Base-by-base conservation (phyloP, 2,113 vertebrate species). In the Percina caprodes region DNA sequence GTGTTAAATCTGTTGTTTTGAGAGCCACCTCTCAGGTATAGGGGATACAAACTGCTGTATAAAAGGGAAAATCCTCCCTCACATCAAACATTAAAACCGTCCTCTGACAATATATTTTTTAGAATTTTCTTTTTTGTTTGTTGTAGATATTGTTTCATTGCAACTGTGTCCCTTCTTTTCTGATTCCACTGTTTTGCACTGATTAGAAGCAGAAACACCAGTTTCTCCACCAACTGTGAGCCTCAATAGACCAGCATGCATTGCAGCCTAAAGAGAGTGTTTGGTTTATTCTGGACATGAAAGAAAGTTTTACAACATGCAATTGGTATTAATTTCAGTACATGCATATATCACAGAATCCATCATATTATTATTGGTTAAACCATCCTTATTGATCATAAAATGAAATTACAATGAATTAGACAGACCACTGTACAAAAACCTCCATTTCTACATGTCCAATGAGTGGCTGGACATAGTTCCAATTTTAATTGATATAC, bases 1-100 rank as follows among this genome's bases (percentile, higher is more conserved):
- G 80, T 70, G 63, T 63, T 58, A 63, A 68, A 56, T 73, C 10
- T 73, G 90, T 85, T 85, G 80, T 81, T 71, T 9, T 51, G 56
- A 56, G 61, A 76, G 71, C 60, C 18, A 74, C 51, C 75, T 68
- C 68, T 54, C 54, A 90, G 86, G 89, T 89, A 62, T 15, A 2
- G 54, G 1, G 52, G 74, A 77, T 80, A 68, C 63, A 75, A 74
- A 72, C 48, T 26, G 26, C 14, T 74, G 26, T n/a, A 51, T 59
- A 56, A 67, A 54, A 84, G 19, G 18, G 19, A 51, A 63, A 85
- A 79, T 68, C 54, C 51, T 69, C 35, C 74, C 35, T 68, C 39
- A 60, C 62, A 73, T 30, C 48, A 69, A 76, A 76, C 3, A 3
- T 16, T 66, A 21, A 86, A 82, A 58, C 63, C 16, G 2, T 79